A percentile compares a stretch with the other conserved stretches of the same genome.
These are phyloP conservation scores for Porites lutea DNA, from an alignment of 64 coral and sea anemone species.

Conservation along the genomic window DNA sequence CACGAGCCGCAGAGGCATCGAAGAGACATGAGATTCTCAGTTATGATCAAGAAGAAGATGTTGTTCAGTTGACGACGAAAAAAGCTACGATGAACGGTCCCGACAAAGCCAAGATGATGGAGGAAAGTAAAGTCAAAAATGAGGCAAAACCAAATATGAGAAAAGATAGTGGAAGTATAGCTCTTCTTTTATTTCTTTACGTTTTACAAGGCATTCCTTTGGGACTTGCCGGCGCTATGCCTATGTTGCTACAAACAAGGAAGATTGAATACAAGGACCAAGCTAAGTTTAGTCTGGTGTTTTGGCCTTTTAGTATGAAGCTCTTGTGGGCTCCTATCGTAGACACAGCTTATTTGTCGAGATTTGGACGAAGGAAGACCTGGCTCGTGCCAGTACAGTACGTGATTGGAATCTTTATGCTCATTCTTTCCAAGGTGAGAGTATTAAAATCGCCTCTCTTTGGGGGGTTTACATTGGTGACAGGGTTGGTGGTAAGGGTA, in stretches of 20 bases:
- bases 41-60: background rate
- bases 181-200: slow-evolving; percentile 86
- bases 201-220: slow-evolving; percentile 94
- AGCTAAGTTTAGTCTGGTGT: slow-evolving; percentile 96
- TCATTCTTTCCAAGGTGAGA: slow-evolving; percentile 86
- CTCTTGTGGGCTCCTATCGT: slow-evolving; percentile 95
- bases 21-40: background rate
- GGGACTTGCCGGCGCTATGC: slow-evolving; percentile 89
- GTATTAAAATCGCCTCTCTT: too few relatives aligned
- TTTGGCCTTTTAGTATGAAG: slow-evolving; percentile 97
- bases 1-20: slow-evolving; percentile 6
- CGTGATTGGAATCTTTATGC: slow-evolving; percentile 92
- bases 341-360: slow-evolving; percentile 81
- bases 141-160: background rate
- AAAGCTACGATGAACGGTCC: background rate
- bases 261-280: slow-evolving; percentile 93
- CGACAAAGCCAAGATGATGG: background rate
- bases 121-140: background rate
- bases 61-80: slow-evolving; percentile 1
- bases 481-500: too few relatives aligned
- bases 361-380: slow-evolving; percentile 91
- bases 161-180: slow-evolving; percentile 75
- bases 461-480: too few relatives aligned
- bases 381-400: slow-evolving; percentile 99
- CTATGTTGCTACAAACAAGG: slow-evolving; percentile 83